Conservation (phyloP, 2,888 invertebrate genomes). For the Scaeva pyrastri region DNA sequence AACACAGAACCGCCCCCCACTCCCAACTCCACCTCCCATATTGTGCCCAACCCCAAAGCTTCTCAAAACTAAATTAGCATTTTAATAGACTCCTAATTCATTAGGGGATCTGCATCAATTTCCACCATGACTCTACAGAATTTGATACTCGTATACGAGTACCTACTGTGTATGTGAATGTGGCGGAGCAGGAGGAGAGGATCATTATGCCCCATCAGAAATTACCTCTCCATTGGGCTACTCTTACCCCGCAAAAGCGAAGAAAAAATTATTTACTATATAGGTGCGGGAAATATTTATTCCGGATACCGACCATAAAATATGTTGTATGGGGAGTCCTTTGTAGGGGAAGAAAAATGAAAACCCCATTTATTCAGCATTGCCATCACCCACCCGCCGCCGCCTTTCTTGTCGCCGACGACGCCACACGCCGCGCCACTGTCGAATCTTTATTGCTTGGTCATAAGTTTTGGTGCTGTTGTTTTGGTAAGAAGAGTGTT, state of each 20-base stretch:
- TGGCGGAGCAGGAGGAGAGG: background rate
- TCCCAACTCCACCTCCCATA: no score
- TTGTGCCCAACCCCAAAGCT: background rate
- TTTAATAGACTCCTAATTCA: conserved; percentile 76
- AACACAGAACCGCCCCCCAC: background rate
- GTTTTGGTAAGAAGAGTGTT: conserved; percentile 40
- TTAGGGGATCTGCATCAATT: conserved; percentile 73
- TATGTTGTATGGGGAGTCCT: conserved; percentile 32
- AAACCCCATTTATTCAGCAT: conserved; percentile 50
- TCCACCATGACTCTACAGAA: conserved; percentile 25
- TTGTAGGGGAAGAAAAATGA: conserved; percentile 16
- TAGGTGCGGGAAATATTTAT: conserved; percentile 11
- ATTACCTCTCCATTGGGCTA: conserved; percentile 15
- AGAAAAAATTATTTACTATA: background rate
- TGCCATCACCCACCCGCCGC: background rate
- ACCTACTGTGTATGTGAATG: no score
- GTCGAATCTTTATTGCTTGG: conserved; percentile 23
- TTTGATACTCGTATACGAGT: no score
- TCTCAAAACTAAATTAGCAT: conserved; percentile 70
- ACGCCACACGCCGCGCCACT: background rate
- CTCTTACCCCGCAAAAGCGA: background rate
- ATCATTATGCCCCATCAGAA: conserved; percentile 50
- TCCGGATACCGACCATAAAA: conserved; percentile 45
- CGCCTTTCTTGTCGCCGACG: no score
- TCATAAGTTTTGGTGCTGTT: conserved; percentile 62